A percentile compares a stretch with the other conserved stretches of the same genome.
phyloP scores from a whole-genome alignment of 2,797 vertebrate genomes.

The Australoheros facetus region DNA sequence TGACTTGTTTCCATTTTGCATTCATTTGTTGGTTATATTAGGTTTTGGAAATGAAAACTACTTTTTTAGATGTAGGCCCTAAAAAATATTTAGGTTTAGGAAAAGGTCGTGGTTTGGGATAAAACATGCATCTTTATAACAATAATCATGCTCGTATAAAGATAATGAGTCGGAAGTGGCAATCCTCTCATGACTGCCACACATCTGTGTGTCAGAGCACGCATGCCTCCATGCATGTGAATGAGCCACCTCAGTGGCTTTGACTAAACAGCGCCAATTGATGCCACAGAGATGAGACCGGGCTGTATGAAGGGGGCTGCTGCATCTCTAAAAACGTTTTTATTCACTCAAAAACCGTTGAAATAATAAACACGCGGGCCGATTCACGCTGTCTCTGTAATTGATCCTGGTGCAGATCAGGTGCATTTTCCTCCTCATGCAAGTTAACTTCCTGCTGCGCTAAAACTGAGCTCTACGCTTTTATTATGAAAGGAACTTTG shows the following conservation, averaged over 20 bases:
- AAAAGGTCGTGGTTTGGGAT: background rate
- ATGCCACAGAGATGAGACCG: background rate
- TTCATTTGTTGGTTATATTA: background rate
- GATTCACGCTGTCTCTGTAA: background rate
- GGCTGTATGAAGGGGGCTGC: background rate
- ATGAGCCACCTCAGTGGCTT: background rate
- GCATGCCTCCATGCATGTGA: background rate
- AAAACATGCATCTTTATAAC: background rate
- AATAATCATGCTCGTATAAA: background rate
- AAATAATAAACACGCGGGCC: background rate
- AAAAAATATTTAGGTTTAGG: background rate
- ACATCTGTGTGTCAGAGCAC: background rate
- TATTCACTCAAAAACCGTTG: background rate
- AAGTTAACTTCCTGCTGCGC: constrained; percentile 2
- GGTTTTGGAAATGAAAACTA: background rate
- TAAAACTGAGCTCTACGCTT: background rate
- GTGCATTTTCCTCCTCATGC: background rate
- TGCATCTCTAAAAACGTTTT: background rate
- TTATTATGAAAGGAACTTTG: constrained; percentile 25
- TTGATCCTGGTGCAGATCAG: background rate
- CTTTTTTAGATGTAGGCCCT: background rate
- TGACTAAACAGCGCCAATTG: background rate
- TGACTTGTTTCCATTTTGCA: background rate
- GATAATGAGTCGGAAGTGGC: background rate
- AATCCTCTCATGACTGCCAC: background rate